These are phyloP conservation scores for Lasius fuliginosus DNA, from an alignment of 2,888 invertebrate species.

Conservation along the genomic window DNA sequence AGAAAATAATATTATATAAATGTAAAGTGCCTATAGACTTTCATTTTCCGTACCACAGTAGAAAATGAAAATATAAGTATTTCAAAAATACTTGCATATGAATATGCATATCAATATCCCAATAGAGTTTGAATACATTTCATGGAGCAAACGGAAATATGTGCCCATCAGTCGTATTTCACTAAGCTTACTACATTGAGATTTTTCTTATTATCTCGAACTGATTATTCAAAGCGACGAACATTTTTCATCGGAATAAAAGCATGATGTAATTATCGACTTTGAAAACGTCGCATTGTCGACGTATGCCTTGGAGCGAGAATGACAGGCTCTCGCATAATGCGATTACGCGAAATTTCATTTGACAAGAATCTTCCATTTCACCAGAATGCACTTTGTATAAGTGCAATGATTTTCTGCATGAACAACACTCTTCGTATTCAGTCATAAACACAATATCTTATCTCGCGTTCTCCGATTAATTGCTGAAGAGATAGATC, in stretches of 20 bases:
- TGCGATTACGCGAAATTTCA: slow-evolving; percentile 60
- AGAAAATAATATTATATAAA: not conserved
- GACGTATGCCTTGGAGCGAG: slow-evolving; percentile 32
- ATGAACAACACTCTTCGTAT: slow-evolving; percentile 35
- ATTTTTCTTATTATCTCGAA: slow-evolving; percentile 38
- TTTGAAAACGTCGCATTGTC: slow-evolving; percentile 51
- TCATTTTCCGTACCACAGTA: not conserved
- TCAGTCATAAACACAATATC: slow-evolving; percentile 28
- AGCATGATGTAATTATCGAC: slow-evolving; percentile 54
- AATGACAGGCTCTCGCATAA: slow-evolving; percentile 49
- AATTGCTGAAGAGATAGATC: not conserved
- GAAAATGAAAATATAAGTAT: not conserved
- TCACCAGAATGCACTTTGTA: slow-evolving; percentile 48
- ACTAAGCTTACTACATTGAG: not conserved
- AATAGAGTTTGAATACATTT: not conserved
- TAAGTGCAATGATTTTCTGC: slow-evolving; percentile 44
- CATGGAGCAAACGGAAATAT: not conserved
- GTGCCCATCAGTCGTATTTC: not conserved
- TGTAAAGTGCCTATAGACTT: not conserved
- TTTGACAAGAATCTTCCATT: slow-evolving; percentile 60
- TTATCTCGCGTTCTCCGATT: not conserved
- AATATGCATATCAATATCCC: not conserved
- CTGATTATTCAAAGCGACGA: not conserved
- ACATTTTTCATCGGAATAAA: slow-evolving; percentile 37
- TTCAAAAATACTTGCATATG: not conserved